phyloP scores from a whole-genome alignment of 1,140 invertebrate species.

The Trachymyrmex cornetzi region DNA sequence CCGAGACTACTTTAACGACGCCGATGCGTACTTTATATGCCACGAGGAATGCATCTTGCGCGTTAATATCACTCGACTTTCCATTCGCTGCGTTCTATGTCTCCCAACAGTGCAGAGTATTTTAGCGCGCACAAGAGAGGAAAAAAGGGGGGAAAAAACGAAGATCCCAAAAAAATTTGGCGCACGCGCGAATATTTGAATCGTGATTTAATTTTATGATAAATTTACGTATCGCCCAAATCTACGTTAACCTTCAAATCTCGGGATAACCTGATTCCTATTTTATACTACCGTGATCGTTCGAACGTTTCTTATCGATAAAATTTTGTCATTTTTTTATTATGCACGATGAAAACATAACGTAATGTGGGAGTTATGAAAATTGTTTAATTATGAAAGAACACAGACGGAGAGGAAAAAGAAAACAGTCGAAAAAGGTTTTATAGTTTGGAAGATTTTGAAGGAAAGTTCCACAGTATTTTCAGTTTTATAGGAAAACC shows the following conservation, averaged over 20 bases:
- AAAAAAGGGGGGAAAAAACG: background rate
- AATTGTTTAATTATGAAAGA: background rate
- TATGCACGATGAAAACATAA: background rate
- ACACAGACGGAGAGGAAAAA: too few species aligned
- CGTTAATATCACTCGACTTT: constrained; percentile 53
- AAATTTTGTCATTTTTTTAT: constrained; percentile 6
- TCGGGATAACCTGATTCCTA: background rate
- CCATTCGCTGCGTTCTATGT: constrained; percentile 27
- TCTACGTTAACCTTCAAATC: background rate
- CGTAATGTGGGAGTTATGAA: background rate
- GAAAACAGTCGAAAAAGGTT: background rate
- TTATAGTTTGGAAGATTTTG: background rate
- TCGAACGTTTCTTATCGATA: background rate
- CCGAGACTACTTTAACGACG: constrained; percentile 21
- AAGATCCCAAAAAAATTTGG: background rate
- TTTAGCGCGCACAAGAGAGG: background rate
- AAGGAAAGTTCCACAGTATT: background rate
- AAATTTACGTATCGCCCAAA: constrained; percentile 6
- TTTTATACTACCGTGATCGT: constrained; percentile 5
- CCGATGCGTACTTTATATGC: constrained; percentile 27
- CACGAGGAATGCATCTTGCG: constrained; percentile 37
- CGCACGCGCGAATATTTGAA: background rate
- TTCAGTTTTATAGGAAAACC: background rate
- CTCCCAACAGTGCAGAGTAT: background rate
- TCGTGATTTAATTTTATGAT: background rate